Conservation (phyloP, 2,113 vertebrate genomes). For the Rynchops niger region DNA sequence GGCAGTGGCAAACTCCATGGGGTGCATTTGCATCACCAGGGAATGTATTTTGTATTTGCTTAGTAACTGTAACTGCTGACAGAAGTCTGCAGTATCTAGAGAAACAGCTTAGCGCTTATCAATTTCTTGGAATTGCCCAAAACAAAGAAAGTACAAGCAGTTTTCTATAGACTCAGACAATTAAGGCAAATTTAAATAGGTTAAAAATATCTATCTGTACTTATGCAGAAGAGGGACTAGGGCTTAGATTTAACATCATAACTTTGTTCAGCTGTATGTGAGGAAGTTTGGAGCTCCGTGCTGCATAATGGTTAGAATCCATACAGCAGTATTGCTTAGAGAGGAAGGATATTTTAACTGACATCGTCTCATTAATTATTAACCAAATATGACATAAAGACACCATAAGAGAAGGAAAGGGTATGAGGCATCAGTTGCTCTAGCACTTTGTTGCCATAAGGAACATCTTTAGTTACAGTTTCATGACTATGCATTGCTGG, state of each 20-base stretch:
- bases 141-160: not conserved
- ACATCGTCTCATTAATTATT: not conserved
- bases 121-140: not conserved
- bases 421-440: not conserved
- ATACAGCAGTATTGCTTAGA: not conserved
- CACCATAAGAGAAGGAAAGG: not conserved
- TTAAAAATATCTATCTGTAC: not conserved
- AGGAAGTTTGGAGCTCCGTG: not conserved
- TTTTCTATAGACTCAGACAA: not conserved
- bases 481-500: not conserved
- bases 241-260: not conserved
- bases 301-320: not conserved
- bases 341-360: not conserved
- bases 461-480: not conserved
- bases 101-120: not conserved
- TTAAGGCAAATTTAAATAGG: not conserved
- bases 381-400: not conserved
- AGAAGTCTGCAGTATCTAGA: not conserved
- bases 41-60: not conserved
- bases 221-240: not conserved
- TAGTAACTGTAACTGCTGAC: not conserved
- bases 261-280: not conserved
- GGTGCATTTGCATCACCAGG: not conserved
- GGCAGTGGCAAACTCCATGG: not conserved
- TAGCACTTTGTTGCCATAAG: not conserved